Base-by-base conservation (phyloP, 37 sponge, comb jelly and placozoan species). In the Eunapius fragilis region DNA sequence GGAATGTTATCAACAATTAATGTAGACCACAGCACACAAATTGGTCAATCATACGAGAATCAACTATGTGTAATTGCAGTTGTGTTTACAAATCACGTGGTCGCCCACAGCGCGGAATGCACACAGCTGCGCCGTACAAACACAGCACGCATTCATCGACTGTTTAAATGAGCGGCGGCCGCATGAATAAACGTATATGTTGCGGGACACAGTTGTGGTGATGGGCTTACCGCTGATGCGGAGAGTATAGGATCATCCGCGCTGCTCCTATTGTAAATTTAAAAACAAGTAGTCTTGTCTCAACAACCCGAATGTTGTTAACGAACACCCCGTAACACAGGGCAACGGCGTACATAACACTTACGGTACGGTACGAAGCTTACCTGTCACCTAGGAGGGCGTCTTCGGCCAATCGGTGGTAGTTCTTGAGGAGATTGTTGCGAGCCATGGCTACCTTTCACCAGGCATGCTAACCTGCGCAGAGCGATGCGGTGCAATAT, bases 351-450 rank as follows among this genome's bases (percentile, higher is more conserved):
- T 0, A 34, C 38, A 24, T n/a, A n/a, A n/a, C n/a, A n/a, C n/a
- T n/a, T n/a, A n/a, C 24, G 31, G 3, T 32, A 33, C 3, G 34
- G 77, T 7, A 74, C 41, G 13, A 9, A 2, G 6, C 79, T 41
- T 28, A 87, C 87, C 84, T 76, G 9, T 69, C 82, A 2, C 83
- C 82, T 31, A 82, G 82, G 7, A 91, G 76, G 37, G 87, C 75
- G 69, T 91, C 91, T 28, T 69, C 84, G 3, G 91, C 91, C 27
- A 91, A 30, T 0, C 83, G 84, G 75, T 91, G 91, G 68, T 91
- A 91, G 49, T 87, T 78, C 50, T 83, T 47, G 74, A 91, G 31
- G 50, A 91, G 70, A 37, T 83, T 45, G 36, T 78, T 89, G 41
- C 41, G 41, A 6, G 41, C 41, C 41, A 41, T 41, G 3, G 41